Base-by-base conservation (phyloP, 2,113 vertebrate species). In the Tachycineta bicolor region DNA sequence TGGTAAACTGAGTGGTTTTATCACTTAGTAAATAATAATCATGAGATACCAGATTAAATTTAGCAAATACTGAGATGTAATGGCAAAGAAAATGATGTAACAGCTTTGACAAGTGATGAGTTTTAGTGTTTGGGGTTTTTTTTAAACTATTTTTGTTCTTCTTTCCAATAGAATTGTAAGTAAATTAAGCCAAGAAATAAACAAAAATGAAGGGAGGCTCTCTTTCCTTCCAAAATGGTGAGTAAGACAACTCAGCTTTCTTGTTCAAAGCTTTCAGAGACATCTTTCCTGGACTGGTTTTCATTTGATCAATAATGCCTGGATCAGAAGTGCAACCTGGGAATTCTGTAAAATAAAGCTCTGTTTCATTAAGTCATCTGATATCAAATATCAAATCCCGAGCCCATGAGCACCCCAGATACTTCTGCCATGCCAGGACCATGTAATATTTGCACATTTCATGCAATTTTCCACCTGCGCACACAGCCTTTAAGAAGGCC, bases 181-280 rank as follows among this genome's bases (percentile, higher is more conserved):
- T 39, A 99, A 98, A 94, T 92, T 99, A 96, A 98, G 98, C 93
- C 97, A 96, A 89, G 99, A 99, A 52, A 99, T 99, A 96, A 98
- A 98, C 92, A 98, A 97, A 94, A 99, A 99, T 33, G 98, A 99
- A 91, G 98, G 98, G 82, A 98, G 94, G 67, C 97, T 97, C 49
- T 97, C 98, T 68, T 96, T 99, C 39, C 98, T 99, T 56, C 62
- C 91, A 13, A 98, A 97, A 89, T 98, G 97, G 99, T 99, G 94
- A 76, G 97, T 95, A 50, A 60, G 80, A 16, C 17, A 64, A 22
- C 21, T 53, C 24, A 22, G 14, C 22, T 67, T 76, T 34, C 49
- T 70, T 22, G 19, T 31, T 68, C 44, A 84, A 75, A 64, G n/a
- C 37, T 91, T 71, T 64, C 74, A 90, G 47, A 28, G 7, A 11